phyloP scores from a whole-genome alignment of 1,140 invertebrate genomes.

The Chironomus tepperi region DNA sequence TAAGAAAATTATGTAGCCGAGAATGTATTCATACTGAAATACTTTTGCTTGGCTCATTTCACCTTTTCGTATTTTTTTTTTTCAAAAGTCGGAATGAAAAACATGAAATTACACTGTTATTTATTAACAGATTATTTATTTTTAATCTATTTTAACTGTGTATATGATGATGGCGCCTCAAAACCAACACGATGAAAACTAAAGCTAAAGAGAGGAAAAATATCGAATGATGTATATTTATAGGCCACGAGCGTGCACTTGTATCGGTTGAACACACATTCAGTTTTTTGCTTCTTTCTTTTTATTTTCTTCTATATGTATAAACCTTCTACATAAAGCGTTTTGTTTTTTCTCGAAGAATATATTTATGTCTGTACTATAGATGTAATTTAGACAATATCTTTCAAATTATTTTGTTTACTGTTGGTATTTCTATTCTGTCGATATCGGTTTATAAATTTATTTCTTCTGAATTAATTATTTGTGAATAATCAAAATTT shows the following conservation, averaged over 20 bases:
- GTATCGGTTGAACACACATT: constrained; percentile 17
- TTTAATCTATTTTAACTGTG: constrained; percentile 23
- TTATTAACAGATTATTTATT: constrained; percentile 23
- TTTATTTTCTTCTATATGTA: neutral
- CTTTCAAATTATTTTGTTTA: too few relatives aligned
- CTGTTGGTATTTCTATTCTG: too few relatives aligned
- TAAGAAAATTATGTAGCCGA: too few relatives aligned
- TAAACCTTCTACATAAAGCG: neutral
- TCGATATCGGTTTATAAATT: too few relatives aligned
- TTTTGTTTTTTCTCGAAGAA: too few relatives aligned
- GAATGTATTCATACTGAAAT: neutral
- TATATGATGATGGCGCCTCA: constrained; percentile 19
- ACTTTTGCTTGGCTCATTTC: neutral
- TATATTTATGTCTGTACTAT: too few relatives aligned
- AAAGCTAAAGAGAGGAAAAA: neutral
- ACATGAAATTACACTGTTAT: constrained; percentile 23
- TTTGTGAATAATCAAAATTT: too few relatives aligned
- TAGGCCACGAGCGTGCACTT: neutral
- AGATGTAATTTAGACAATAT: too few relatives aligned
- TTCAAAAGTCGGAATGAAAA: neutral
- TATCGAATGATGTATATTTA: constrained; percentile 23
- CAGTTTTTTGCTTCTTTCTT: neutral
- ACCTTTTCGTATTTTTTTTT: neutral
- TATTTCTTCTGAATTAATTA: too few relatives aligned
- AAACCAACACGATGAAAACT: neutral